phyloP scores from a whole-genome alignment of 2,888 invertebrate species.

The Tubulanus polymorphus region DNA sequence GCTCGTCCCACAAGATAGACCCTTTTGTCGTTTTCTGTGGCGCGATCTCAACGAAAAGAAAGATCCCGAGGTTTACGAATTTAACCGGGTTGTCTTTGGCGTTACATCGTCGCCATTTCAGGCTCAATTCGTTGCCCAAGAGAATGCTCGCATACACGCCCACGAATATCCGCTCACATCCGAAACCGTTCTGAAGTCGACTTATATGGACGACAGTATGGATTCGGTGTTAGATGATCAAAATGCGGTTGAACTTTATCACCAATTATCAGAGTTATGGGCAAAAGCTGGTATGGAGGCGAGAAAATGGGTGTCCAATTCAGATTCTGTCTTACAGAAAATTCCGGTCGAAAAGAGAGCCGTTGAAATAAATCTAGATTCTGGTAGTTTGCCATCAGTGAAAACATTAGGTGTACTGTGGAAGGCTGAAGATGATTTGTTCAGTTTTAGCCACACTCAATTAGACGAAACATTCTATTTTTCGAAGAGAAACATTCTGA shows the following conservation, averaged over 20 bases:
- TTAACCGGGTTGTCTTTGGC: slow-evolving; percentile 11
- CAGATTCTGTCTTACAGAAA: not conserved
- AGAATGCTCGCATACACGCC: slow-evolving; percentile 8
- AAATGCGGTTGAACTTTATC: slow-evolving; percentile 5
- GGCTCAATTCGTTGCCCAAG: slow-evolving; percentile 9
- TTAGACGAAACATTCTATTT: not conserved
- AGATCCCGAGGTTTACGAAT: slow-evolving; percentile 9
- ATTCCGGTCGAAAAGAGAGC: slow-evolving; percentile 6
- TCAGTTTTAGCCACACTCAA: not conserved
- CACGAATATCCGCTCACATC: slow-evolving; percentile 8
- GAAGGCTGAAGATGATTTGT: not conserved
- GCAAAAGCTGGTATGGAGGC: slow-evolving; percentile 11
- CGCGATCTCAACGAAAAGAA: slow-evolving; percentile 4
- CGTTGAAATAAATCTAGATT: slow-evolving; percentile 4
- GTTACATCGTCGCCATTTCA: slow-evolving; percentile 9
- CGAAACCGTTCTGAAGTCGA: slow-evolving; percentile 9
- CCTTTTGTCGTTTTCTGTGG: slow-evolving; percentile 12
- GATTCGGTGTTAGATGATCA: slow-evolving; percentile 2
- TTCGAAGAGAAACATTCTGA: no score
- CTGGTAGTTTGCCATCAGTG: slow-evolving; percentile 10
- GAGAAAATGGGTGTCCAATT: slow-evolving; percentile 1
- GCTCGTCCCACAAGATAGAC: slow-evolving; percentile 5
- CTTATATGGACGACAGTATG: slow-evolving; percentile 16
- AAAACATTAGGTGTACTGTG: slow-evolving; percentile 12
- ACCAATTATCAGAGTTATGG: slow-evolving; percentile 8